Conservation (phyloP, 2,888 invertebrate species). For the Macaria notata region DNA sequence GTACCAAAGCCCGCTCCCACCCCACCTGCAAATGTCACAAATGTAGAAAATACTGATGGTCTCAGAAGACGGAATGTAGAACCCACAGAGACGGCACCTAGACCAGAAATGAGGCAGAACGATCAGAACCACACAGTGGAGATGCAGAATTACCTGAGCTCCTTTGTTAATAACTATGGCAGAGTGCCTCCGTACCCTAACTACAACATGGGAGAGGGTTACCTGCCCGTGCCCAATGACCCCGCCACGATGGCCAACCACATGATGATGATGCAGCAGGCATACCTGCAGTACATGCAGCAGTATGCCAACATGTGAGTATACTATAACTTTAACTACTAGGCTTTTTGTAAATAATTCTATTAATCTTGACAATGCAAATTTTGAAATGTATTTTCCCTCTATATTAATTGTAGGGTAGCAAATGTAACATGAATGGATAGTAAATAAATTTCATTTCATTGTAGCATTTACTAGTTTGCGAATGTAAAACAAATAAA, state of each 20-base stretch:
- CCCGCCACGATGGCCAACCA: slow-evolving; percentile 83
- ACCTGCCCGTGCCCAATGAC: slow-evolving; percentile 67
- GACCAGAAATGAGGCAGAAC: slow-evolving; percentile 71
- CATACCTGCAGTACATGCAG: slow-evolving; percentile 93
- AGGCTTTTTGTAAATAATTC: too few species aligned
- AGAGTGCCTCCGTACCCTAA: slow-evolving; percentile 69
- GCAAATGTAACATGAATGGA: too few species aligned
- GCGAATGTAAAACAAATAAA: too few species aligned
- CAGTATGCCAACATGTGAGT: slow-evolving; percentile 95
- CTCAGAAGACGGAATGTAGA: slow-evolving; percentile 56
- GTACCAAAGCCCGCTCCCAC: slow-evolving; percentile 8
- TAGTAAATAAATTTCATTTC: too few species aligned
- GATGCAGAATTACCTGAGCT: slow-evolving; percentile 69
- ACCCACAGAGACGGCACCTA: slow-evolving; percentile 36
- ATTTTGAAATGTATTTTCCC: too few species aligned
- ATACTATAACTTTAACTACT: too few species aligned
- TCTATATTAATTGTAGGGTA: too few species aligned
- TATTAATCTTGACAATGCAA: too few species aligned
- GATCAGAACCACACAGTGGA: slow-evolving; percentile 76
- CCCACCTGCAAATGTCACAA: slow-evolving; percentile 37
- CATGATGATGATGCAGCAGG: slow-evolving; percentile 93
- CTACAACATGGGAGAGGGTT: slow-evolving; percentile 57
- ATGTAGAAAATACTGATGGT: slow-evolving; percentile 45
- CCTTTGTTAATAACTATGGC: slow-evolving; percentile 66
- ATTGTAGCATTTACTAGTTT: too few species aligned